Evolutionary conservation across 1,140 invertebrate genomes (phyloP).

Genomic region (Drosophila pruinosa): DNA sequence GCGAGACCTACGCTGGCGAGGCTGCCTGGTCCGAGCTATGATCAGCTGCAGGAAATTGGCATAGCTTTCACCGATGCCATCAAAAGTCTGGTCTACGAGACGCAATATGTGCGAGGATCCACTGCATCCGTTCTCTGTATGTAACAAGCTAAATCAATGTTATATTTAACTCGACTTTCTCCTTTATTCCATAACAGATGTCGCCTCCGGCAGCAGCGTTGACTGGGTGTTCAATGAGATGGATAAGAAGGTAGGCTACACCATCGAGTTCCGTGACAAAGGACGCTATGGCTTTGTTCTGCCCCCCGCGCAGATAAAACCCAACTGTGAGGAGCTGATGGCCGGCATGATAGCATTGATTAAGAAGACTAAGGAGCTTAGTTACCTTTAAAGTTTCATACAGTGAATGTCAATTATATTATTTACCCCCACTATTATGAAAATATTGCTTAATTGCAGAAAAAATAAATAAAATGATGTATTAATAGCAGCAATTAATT

Average conservation of each 20-base stretch:
- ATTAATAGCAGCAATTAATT: too few species aligned
- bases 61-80: constrained; percentile 83
- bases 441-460: too few species aligned
- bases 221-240: constrained; percentile 87
- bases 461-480: too few species aligned
- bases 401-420: too few species aligned
- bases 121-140: constrained; percentile 85
- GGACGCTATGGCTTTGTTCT: constrained; percentile 94
- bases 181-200: constrained; percentile 61
- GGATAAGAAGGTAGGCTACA: constrained; percentile 86
- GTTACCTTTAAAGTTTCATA: too few species aligned
- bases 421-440: too few species aligned
- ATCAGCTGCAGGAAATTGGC: constrained; percentile 84
- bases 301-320: constrained; percentile 91
- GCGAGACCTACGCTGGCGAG: constrained; percentile 88
- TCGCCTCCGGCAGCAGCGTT: constrained; percentile 85
- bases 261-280: constrained; percentile 87
- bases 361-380: constrained; percentile 65
- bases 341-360: constrained; percentile 90
- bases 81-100: constrained; percentile 83
- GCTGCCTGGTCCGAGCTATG: constrained; percentile 89
- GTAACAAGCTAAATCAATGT: too few species aligned
- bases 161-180: background rate
- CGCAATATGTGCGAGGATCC: constrained; percentile 83
- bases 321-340: constrained; percentile 92